Base-by-base conservation (phyloP, 2,113 vertebrate genomes). In the Lophotis ruficrista region DNA sequence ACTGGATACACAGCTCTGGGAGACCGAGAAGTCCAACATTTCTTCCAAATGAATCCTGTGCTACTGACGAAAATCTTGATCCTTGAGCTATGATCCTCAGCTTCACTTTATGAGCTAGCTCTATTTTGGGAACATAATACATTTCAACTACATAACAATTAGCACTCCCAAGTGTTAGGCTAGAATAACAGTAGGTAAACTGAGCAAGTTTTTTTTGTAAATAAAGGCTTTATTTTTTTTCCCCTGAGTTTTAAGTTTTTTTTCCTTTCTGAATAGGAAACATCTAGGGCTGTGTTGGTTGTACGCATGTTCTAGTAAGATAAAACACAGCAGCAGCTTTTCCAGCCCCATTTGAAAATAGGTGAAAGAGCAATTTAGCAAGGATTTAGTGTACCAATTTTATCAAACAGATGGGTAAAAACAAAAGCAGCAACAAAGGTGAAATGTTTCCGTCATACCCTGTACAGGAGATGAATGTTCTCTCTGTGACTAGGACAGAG, bases 301-400 rank as follows among this genome's bases (percentile, higher is more conserved):
- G 27, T 20, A 60, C 33, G 16, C 50, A 23, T n/a, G 30, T 79
- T 75, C 35, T 70, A 75, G 6, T 17, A 82, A 31, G 21, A 56
- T 19, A 85, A 65, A 81, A 75, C 30, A 54, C n/a, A 77, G 16
- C 22, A 75, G 53, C 30, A 87, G 47, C 35, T 71, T 75, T 86
- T 73, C 54, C 54, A 93, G 53, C 11, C 7, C 53, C n/a, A 14
- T 77, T 17, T 90, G 64, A 64, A 93, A 88, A 58, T 1, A 85
- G 28, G 37, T 81, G 78, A 73, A 90, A 90, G 69, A 72, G 28
- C 43, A 84, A 81, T 54, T 84, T 21, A 72, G 38, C 1, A 1
- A 96, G 73, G 58, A 89, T 69, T 92, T 84, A 87, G 38, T n/a
- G 60, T 80, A 84, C 53, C 17, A 51, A 16, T 83, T 93, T 91